phyloP scores from a whole-genome alignment of 2,888 invertebrate genomes.

The Halictus quadricinctus region DNA sequence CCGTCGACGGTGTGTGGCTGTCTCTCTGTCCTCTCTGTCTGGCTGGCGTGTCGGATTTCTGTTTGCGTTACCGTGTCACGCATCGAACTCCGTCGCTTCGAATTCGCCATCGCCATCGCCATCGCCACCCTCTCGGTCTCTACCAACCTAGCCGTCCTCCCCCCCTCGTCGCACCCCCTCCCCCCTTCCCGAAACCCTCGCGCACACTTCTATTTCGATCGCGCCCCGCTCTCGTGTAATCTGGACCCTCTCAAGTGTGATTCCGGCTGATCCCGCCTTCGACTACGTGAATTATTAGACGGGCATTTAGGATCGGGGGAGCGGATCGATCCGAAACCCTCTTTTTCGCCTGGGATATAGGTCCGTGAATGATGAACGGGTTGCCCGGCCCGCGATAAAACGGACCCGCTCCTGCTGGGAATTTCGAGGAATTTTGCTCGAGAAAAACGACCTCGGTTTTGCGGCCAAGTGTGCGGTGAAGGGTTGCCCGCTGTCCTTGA shows the following conservation, averaged over 20 bases:
- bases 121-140: constrained; percentile 32
- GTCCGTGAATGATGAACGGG: constrained; percentile 49
- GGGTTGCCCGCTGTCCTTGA: constrained; percentile 9
- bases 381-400: constrained; percentile 22
- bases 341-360: constrained; percentile 31
- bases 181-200: constrained; percentile 7
- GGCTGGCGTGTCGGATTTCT: constrained; percentile 79
- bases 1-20: constrained; percentile 73
- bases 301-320: constrained; percentile 55
- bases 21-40: constrained; percentile 83
- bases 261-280: constrained; percentile 65
- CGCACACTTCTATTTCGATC: constrained; percentile 58
- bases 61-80: constrained; percentile 80
- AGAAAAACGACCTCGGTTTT: not conserved
- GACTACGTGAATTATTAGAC: constrained; percentile 60
- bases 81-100: constrained; percentile 77
- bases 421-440: constrained; percentile 26
- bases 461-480: not conserved
- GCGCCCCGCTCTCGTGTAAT: constrained; percentile 59
- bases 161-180: not conserved
- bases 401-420: not conserved
- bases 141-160: not conserved
- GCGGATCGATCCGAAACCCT: constrained; percentile 45
- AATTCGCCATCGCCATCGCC: constrained; percentile 69
- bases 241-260: constrained; percentile 68